Conservation (phyloP, 2,888 invertebrate species). For the Drosophila emarginata region DNA sequence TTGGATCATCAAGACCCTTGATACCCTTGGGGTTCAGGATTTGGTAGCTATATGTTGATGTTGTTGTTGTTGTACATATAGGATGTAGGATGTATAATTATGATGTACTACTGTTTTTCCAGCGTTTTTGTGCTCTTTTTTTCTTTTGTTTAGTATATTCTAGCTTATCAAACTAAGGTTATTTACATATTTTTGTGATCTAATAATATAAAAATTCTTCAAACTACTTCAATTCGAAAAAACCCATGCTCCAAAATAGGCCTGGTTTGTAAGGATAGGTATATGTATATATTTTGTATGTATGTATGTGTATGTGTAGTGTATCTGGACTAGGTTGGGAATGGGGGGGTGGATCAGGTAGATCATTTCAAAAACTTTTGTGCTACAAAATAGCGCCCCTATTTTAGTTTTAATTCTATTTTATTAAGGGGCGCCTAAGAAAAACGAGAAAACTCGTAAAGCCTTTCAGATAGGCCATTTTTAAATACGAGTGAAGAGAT, state of each 20-base stretch:
- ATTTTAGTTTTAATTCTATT: constrained; percentile 53
- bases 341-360: background rate
- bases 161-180: constrained; percentile 62
- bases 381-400: constrained; percentile 59
- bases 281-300: constrained; percentile 27
- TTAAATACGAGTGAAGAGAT: constrained; percentile 32
- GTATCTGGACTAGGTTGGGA: constrained; percentile 7
- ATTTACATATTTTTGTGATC: constrained; percentile 61
- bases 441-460: constrained; percentile 35
- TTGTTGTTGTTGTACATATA: constrained; percentile 33
- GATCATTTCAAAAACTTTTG: constrained; percentile 38
- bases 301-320: constrained; percentile 39
- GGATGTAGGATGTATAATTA: constrained; percentile 36
- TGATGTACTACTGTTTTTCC: constrained; percentile 37
- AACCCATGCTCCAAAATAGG: constrained; percentile 61
- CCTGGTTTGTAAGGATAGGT: constrained; percentile 7
- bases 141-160: constrained; percentile 53
- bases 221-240: constrained; percentile 37
- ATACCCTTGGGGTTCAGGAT: constrained; percentile 97
- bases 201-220: constrained; percentile 19
- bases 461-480: constrained; percentile 35
- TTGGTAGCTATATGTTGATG: constrained; percentile 92
- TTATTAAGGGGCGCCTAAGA: constrained; percentile 63
- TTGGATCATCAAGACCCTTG: constrained; percentile 89
- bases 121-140: constrained; percentile 14